Evolutionary conservation across 2,797 vertebrate species (phyloP).

Genomic region (Sitta carolinensis): DNA sequence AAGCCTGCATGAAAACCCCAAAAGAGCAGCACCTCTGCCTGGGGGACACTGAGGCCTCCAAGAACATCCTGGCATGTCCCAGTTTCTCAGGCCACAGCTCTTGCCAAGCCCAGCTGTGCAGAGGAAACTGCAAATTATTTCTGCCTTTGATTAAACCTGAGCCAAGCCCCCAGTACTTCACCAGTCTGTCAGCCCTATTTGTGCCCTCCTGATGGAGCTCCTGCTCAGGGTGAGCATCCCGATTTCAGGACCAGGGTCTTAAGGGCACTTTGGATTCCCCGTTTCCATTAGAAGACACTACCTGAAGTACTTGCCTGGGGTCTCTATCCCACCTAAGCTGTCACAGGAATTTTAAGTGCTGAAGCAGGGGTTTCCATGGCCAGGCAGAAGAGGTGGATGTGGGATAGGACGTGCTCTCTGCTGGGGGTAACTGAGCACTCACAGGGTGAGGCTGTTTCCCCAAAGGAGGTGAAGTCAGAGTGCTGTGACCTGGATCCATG

Average conservation of each 20-base stretch:
- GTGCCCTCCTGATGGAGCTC: neutral
- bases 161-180: neutral
- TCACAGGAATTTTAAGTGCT: neutral
- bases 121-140: neutral
- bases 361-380: neutral
- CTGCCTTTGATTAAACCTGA: neutral
- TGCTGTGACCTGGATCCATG: neutral
- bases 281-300: neutral
- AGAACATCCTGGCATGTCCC: fast-evolving
- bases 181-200: neutral
- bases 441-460: neutral
- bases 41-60: neutral
- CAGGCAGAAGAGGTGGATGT: fast-evolving
- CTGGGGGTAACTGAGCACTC: neutral
- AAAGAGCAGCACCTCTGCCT: neutral
- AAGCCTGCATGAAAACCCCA: fast-evolving
- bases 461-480: neutral
- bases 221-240: neutral
- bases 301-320: neutral
- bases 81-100: neutral
- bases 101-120: neutral
- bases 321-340: neutral
- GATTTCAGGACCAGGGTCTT: neutral
- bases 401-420: neutral
- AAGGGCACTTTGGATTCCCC: neutral